A percentile compares a stretch with the other conserved stretches of the same genome.
Evolutionary conservation across 2,797 vertebrate genomes (phyloP).

Genomic region (Poeciliopsis presidionis): DNA sequence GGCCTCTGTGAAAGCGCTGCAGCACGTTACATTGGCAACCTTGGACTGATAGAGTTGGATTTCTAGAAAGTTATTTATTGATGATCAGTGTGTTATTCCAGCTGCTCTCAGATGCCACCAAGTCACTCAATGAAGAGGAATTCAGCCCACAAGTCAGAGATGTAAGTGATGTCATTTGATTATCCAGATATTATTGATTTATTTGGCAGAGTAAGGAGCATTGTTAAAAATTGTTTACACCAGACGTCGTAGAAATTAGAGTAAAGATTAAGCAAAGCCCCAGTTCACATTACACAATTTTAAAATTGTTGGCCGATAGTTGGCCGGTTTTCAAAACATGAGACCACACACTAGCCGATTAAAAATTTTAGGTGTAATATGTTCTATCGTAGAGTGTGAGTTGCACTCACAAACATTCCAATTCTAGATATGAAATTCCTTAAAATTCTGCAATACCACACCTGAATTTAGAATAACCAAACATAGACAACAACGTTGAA

Average conservation of each 20-base stretch:
- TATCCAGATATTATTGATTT: not conserved
- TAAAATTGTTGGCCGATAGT: too few relatives aligned
- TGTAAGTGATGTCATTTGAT: slow-evolving; percentile 80
- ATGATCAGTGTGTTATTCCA: slow-evolving; percentile 53
- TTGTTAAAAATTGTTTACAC: not conserved
- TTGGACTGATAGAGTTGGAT: not conserved
- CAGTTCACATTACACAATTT: too few relatives aligned
- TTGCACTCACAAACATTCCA: too few relatives aligned
- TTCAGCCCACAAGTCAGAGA: slow-evolving; percentile 93
- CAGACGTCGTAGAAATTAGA: not conserved
- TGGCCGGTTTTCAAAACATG: too few relatives aligned
- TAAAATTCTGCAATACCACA: too few relatives aligned
- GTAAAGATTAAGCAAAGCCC: not conserved
- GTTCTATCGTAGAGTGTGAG: too few relatives aligned
- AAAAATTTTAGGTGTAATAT: too few relatives aligned
- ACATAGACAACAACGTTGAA: too few relatives aligned
- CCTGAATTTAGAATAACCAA: too few relatives aligned
- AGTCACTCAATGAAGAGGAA: slow-evolving; percentile 86
- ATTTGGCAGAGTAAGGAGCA: not conserved
- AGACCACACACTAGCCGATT: too few relatives aligned
- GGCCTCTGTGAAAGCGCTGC: slow-evolving; percentile 24
- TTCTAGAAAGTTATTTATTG: not conserved
- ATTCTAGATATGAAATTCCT: too few relatives aligned
- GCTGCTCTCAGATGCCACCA: slow-evolving; percentile 90
- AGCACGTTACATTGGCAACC: not conserved